Evolutionary conservation across 2,113 vertebrate genomes (phyloP), one percentile per base, ranked within the genome.

Genomic region (Chaetorhynchus papuensis): DNA sequence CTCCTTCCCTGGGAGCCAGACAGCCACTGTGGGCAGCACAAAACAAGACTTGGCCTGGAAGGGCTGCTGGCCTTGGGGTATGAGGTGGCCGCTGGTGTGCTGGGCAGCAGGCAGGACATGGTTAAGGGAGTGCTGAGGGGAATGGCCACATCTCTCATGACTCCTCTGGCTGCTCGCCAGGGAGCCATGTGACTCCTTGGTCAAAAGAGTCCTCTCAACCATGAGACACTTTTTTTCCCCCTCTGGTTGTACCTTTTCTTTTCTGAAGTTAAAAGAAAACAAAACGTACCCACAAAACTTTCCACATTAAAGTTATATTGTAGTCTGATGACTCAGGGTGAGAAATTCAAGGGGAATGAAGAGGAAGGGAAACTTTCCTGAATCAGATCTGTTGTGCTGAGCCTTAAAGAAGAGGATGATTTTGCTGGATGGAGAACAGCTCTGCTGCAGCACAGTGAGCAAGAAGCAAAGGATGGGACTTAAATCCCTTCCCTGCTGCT

Each of bases 171-270:
- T 61, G 92, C 86, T 90, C 0, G 76, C 94, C 96, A 94, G 45
- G 45, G 31, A 90, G 44, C 83, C 96, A 96, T 96, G 95, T 96
- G 96, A 97, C 80, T 92, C 65, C 35, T 78, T 84, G 96, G 92
- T 95, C 93, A 97, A 97, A 97, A 92, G 96, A 93, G 92, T 93
- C 96, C 90, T 96, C 90, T 97, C 96, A 97, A 96, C 93, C 96
- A 96, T 95, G 86, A 96, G 92, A 94, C 70, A 54, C 80, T 68
- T 78, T 31, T 50, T 28, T 8, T 11, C 41, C 71, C 64, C 59
- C 84, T 63, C 87, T 33, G 76, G 80, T 90, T 89, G 88, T 93
- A 95, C 96, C 96, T 97, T 96, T 96, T 96, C 39, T 97, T 96
- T 75, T 81, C 86, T 91, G 66, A 92, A 89, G 47, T 79, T 84